phyloP scores from a whole-genome alignment of 1,140 invertebrate genomes.

The Nephila pilipes region DNA sequence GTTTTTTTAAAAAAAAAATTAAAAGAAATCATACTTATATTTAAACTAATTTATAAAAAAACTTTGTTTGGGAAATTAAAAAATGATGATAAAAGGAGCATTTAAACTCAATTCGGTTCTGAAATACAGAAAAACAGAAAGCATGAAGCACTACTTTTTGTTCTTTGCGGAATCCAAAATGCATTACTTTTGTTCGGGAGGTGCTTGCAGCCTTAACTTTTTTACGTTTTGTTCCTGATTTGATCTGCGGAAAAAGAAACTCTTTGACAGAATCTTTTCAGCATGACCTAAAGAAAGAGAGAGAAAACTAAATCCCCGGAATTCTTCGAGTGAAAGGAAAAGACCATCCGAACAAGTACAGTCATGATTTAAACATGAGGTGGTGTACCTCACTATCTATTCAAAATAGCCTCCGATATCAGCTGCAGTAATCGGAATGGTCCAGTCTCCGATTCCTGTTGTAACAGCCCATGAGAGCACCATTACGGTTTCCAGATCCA shows the following conservation, averaged over 20 bases:
- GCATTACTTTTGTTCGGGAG: background rate
- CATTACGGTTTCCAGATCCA: background rate
- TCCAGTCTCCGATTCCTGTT: background rate
- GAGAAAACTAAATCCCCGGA: background rate
- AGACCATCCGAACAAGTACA: background rate
- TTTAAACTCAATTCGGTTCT: too few species aligned
- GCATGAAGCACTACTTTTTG: too few species aligned
- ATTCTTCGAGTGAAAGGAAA: background rate
- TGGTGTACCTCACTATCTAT: conserved; percentile 14
- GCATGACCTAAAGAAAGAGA: background rate
- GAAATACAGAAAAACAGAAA: too few species aligned
- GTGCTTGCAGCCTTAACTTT: background rate
- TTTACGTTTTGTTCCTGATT: background rate
- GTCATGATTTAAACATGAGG: conserved; percentile 38
- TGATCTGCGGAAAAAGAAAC: background rate
- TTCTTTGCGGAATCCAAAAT: too few species aligned
- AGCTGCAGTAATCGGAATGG: background rate
- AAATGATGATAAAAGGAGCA: too few species aligned
- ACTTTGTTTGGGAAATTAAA: too few species aligned
- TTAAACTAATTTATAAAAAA: too few species aligned
- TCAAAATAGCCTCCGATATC: background rate
- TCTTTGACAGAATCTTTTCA: conserved; percentile 27
- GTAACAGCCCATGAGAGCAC: background rate
- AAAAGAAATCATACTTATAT: too few species aligned
- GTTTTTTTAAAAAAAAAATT: too few species aligned